These are phyloP conservation scores for Sebastes cheni DNA, from an alignment of 2,797 vertebrate genomes.

Conservation along the genomic window DNA sequence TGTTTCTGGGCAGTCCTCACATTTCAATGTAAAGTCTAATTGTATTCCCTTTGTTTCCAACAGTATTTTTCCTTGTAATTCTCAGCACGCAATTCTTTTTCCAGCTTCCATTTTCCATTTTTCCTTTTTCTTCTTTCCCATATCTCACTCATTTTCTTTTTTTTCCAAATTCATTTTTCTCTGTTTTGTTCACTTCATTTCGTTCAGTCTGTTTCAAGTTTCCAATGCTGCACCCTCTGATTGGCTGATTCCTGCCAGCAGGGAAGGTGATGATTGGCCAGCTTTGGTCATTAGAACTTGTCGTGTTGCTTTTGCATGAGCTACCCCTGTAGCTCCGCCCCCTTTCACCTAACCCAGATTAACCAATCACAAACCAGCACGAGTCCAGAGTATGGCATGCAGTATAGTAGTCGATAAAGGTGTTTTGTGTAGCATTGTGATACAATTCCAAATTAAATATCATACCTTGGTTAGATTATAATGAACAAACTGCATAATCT, in stretches of 20 bases:
- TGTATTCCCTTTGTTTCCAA: not conserved
- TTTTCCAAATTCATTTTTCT: conserved; percentile 40
- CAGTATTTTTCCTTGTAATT: not conserved
- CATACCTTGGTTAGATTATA: not conserved
- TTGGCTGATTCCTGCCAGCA: conserved; percentile 87
- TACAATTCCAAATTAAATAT: not conserved
- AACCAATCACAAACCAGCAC: conserved; percentile 52
- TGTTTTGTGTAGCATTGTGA: conserved; percentile 10
- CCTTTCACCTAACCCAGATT: conserved; percentile 34
- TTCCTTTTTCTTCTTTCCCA: not conserved
- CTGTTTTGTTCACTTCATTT: conserved; percentile 71
- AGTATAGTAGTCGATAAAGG: not conserved
- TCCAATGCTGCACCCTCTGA: conserved; percentile 88
- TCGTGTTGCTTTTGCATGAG: conserved; percentile 55
- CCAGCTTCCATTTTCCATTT: conserved; percentile 7
- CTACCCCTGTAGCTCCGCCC: conserved; percentile 24
- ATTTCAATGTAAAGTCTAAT: not conserved
- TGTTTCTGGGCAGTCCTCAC: not conserved
- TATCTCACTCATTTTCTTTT: conserved; percentile 13
- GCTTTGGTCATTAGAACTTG: conserved; percentile 70
- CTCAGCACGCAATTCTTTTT: conserved; percentile 23
- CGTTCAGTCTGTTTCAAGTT: conserved; percentile 88
- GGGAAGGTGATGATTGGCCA: conserved; percentile 81
- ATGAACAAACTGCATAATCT: not conserved
- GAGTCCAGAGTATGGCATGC: conserved; percentile 33